A percentile compares a stretch with the other conserved stretches of the same genome.
Conservation (phyloP, 2,888 invertebrate genomes). For the Microctonus brassicae region DNA sequence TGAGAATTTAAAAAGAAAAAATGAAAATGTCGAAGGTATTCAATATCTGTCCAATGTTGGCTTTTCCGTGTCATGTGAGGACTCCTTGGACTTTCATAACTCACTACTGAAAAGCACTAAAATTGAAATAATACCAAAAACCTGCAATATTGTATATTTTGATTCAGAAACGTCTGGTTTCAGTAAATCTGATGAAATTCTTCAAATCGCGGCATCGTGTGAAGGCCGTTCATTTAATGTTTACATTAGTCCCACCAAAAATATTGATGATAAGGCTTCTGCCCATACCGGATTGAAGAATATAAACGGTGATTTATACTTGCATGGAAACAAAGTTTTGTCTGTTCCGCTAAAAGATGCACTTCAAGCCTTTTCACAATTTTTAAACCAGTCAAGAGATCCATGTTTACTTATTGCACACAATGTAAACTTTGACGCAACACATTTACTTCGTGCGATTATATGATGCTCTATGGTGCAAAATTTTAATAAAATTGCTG, state of each 20-base stretch:
- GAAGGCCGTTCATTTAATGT: constrained; percentile 22
- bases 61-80: constrained; percentile 14
- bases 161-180: constrained; percentile 30
- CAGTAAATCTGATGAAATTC: constrained; percentile 23
- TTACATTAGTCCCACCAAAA: constrained; percentile 19
- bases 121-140: constrained; percentile 17
- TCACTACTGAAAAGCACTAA: constrained; percentile 2
- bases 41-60: constrained; percentile 30
- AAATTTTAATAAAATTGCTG: constrained; percentile 16
- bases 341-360: constrained; percentile 21
- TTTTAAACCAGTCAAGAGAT: constrained; percentile 2
- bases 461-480: background rate
- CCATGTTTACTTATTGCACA: constrained; percentile 29
- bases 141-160: constrained; percentile 25
- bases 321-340: background rate
- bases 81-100: constrained; percentile 6
- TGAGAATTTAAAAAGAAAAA: constrained; percentile 18
- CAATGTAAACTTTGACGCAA: constrained; percentile 17
- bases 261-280: constrained; percentile 17
- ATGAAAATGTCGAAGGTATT: constrained; percentile 25
- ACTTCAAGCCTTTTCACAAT: constrained; percentile 13
- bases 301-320: constrained; percentile 19
- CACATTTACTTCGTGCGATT: constrained; percentile 10
- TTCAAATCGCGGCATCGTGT: constrained; percentile 32
- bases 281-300: constrained; percentile 22